A percentile compares a stretch with the other conserved stretches of the same genome.
phyloP scores from a whole-genome alignment of 1,140 invertebrate genomes.

The Meteorus sp. region DNA sequence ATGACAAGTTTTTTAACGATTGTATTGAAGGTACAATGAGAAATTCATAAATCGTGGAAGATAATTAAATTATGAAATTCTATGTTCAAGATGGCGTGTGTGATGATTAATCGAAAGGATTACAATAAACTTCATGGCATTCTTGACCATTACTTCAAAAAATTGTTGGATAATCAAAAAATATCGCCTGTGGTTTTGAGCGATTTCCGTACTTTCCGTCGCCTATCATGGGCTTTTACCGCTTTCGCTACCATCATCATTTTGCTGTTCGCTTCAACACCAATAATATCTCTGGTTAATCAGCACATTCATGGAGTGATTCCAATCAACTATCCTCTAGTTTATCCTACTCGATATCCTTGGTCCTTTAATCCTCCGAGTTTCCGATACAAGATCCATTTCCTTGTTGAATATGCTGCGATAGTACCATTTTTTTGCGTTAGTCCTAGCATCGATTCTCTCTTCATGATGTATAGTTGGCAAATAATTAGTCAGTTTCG shows the following conservation, averaged over 20 bases:
- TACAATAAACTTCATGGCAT: not conserved
- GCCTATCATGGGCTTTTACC: conserved; percentile 4
- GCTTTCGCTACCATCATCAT: not conserved
- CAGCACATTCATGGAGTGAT: conserved; percentile 2
- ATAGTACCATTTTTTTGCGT: conserved; percentile 22
- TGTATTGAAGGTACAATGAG: conserved; percentile 6
- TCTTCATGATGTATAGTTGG: conserved; percentile 35
- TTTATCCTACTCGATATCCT: conserved; percentile 22
- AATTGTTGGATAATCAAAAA: not conserved
- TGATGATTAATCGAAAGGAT: not conserved
- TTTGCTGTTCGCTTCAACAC: not conserved
- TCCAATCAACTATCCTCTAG: conserved; percentile 21
- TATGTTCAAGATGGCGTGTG: conserved; percentile 3
- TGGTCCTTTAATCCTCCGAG: conserved; percentile 24
- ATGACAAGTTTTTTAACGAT: conserved; percentile 7
- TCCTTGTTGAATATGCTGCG: conserved; percentile 21
- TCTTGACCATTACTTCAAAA: not conserved
- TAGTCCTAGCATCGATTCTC: conserved; percentile 34
- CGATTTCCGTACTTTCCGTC: not conserved
- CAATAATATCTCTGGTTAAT: conserved; percentile 11
- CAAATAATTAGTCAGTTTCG: conserved; percentile 32
- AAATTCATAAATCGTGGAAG: no score
- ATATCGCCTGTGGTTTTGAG: not conserved
- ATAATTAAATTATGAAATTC: no score
- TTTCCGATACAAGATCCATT: conserved; percentile 27